These are phyloP conservation scores for Philhelius pedissequus DNA, from an alignment of 2,888 invertebrate species.

Conservation along the genomic window DNA sequence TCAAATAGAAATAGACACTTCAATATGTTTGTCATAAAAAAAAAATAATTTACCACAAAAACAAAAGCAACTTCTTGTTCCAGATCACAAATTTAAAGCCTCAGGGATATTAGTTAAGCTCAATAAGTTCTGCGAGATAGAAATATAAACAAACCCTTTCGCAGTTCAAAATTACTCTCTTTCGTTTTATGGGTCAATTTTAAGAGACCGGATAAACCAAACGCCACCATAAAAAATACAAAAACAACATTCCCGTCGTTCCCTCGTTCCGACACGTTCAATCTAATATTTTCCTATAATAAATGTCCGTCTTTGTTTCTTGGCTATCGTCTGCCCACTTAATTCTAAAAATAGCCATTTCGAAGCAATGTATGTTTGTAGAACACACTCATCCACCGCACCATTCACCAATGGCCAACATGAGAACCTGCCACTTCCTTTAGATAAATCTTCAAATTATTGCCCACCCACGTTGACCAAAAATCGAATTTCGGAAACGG, in stretches of 20 bases:
- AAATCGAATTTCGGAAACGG: constrained; percentile 60
- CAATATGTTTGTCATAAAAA: constrained; percentile 15
- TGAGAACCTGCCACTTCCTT: constrained; percentile 26
- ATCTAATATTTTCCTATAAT: constrained; percentile 28
- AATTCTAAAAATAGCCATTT: constrained; percentile 47
- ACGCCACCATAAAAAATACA: constrained; percentile 8
- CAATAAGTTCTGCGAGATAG: neutral
- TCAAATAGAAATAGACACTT: neutral
- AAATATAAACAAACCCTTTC: constrained; percentile 4
- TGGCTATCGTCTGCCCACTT: neutral
- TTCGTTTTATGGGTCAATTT: constrained; percentile 26
- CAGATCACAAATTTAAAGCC: constrained; percentile 8
- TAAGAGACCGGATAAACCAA: constrained; percentile 13
- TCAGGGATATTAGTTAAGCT: neutral
- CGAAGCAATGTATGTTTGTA: constrained; percentile 45
- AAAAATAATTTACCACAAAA: too few relatives aligned
- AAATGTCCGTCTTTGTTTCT: constrained; percentile 8
- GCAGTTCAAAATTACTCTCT: neutral
- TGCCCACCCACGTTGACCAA: constrained; percentile 36
- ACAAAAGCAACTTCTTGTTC: neutral
- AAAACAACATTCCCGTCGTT: neutral
- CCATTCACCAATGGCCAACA: constrained; percentile 1
- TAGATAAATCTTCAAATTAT: constrained; percentile 64
- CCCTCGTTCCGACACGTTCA: too few relatives aligned
- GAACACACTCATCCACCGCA: constrained; percentile 53